These are phyloP conservation scores for Hipposideros armiger DNA, from an alignment of 2,113 vertebrate genomes.

Conservation along the genomic window DNA sequence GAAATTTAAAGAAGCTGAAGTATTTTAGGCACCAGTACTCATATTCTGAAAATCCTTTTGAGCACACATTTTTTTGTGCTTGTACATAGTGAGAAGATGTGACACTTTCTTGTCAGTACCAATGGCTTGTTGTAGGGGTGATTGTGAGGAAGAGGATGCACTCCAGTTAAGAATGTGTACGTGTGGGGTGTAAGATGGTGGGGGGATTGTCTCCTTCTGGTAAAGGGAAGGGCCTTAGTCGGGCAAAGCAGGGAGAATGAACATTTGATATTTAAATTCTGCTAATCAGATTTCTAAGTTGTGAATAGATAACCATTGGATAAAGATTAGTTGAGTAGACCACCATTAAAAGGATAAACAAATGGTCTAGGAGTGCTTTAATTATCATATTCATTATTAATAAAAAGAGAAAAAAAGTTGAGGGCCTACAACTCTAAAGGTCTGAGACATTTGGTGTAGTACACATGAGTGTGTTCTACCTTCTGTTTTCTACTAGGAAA, in stretches of 20 bases:
- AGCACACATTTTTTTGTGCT: neutral
- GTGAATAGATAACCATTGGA: neutral
- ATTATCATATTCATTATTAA: slow-evolving; percentile 13
- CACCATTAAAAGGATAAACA: neutral
- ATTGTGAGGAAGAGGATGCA: neutral
- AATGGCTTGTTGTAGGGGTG: neutral
- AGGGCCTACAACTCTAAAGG: neutral
- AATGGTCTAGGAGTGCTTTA: neutral
- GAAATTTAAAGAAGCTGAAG: neutral
- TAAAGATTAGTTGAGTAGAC: neutral
- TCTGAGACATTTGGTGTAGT: neutral
- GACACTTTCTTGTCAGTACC: neutral
- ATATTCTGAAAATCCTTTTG: neutral
- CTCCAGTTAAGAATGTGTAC: neutral
- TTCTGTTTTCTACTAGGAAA: neutral
- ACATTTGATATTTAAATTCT: neutral
- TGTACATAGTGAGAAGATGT: neutral
- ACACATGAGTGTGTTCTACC: neutral
- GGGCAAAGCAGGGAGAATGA: neutral
- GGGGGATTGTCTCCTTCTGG: neutral
- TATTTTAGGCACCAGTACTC: neutral
- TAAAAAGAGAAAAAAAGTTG: neutral
- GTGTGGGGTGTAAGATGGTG: neutral
- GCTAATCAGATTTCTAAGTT: neutral
- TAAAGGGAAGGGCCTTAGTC: neutral